phyloP scores from a whole-genome alignment of 2,113 vertebrate genomes.

The Lepisosteus oculatus region DNA sequence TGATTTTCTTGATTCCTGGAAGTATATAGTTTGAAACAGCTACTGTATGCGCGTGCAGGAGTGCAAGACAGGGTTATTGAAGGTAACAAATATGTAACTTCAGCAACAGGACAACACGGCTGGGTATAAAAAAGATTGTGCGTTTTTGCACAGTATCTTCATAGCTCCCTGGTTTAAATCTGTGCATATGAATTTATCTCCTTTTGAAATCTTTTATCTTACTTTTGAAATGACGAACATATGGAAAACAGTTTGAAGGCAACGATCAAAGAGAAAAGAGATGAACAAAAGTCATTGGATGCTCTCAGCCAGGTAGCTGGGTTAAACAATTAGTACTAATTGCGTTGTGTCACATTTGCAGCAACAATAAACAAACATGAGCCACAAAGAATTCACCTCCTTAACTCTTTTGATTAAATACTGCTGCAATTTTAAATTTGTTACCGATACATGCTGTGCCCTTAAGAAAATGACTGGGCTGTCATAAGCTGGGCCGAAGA shows the following conservation, averaged over 20 bases:
- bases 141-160: no score
- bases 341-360: slow-evolving; percentile 80
- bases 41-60: no score
- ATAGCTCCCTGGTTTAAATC: no score
- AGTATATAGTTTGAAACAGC: no score
- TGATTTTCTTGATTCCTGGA: no score
- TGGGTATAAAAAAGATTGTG: no score
- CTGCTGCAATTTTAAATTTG: slow-evolving; percentile 76
- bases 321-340: slow-evolving; percentile 86
- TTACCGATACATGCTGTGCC: slow-evolving; percentile 91
- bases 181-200: not conserved
- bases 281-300: slow-evolving; percentile 75
- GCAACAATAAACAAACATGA: slow-evolving; percentile 83
- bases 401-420: slow-evolving; percentile 76
- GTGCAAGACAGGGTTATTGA: no score
- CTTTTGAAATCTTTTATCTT: not conserved
- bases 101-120: no score
- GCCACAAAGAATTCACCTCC: slow-evolving; percentile 78
- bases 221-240: not conserved
- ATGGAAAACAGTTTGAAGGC: slow-evolving; percentile 42
- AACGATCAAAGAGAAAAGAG: slow-evolving; percentile 53
- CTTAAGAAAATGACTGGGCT: slow-evolving; percentile 97
- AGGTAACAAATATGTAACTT: no score
- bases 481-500: slow-evolving; percentile 85
- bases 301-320: slow-evolving; percentile 79